Conservation (phyloP, 2,888 invertebrate genomes). For the Epinotia demarniana region DNA sequence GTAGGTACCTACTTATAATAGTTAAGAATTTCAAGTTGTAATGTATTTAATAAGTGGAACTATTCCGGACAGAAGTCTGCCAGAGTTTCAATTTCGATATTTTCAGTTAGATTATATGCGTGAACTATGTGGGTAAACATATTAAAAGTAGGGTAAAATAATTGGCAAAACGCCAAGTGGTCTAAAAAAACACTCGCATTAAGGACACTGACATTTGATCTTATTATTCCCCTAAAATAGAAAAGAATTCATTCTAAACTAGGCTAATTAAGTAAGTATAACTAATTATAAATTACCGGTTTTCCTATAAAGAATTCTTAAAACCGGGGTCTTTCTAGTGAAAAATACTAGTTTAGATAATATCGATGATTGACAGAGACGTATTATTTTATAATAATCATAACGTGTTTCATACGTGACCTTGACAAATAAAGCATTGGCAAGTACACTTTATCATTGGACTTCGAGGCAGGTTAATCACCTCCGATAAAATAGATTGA, state of each 20-base stretch:
- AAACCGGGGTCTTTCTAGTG: not conserved
- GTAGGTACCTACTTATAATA: too few species aligned
- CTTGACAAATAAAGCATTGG: constrained; percentile 3
- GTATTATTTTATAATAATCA: constrained; percentile 9
- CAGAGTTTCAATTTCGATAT: not conserved
- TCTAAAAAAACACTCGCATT: constrained; percentile 14
- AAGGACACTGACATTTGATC: constrained; percentile 9
- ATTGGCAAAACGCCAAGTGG: constrained; percentile 21
- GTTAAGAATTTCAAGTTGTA: too few species aligned
- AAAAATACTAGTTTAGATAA: not conserved
- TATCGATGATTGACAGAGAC: not conserved
- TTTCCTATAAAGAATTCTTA: not conserved
- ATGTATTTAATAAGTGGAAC: too few species aligned
- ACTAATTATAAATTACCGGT: not conserved
- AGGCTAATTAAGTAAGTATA: not conserved
- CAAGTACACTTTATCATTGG: constrained; percentile 1
- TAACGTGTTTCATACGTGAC: not conserved
- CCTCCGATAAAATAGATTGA: constrained; percentile 36
- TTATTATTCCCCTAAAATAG: constrained; percentile 20
- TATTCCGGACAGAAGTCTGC: not conserved
- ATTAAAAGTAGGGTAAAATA: constrained; percentile 8
- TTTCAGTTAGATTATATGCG: constrained; percentile 9
- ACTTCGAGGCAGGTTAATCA: constrained; percentile 34
- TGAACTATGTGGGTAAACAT: constrained; percentile 10
- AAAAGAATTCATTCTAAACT: not conserved